These are phyloP conservation scores for Micoletzkya japonica DNA, from an alignment of 2,888 invertebrate species.

Conservation along the genomic window DNA sequence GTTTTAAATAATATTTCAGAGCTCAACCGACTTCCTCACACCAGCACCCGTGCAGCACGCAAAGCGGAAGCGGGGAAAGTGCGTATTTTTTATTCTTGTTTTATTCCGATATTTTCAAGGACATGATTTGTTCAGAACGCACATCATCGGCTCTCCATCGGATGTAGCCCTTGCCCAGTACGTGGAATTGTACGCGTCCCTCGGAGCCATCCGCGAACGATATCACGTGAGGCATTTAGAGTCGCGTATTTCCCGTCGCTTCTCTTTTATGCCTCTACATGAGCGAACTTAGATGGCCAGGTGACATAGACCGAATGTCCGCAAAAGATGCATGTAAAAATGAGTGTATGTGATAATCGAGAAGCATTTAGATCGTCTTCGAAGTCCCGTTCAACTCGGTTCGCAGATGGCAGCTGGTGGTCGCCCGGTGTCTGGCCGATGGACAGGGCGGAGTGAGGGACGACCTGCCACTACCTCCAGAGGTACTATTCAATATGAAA, in stretches of 20 bases:
- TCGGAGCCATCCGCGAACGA: slow-evolving; percentile 56
- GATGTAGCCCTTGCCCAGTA: slow-evolving; percentile 61
- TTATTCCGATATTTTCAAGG: too few relatives aligned
- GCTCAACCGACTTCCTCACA: too few relatives aligned
- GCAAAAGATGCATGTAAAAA: too few relatives aligned
- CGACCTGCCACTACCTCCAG: slow-evolving; percentile 19
- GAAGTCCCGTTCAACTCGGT: slow-evolving; percentile 63
- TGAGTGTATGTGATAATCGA: too few relatives aligned
- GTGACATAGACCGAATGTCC: too few relatives aligned
- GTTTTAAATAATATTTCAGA: too few relatives aligned
- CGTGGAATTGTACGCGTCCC: slow-evolving; percentile 54
- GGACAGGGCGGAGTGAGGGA: slow-evolving; percentile 29
- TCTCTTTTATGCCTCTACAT: background rate
- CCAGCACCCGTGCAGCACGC: too few relatives aligned
- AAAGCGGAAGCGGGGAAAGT: too few relatives aligned
- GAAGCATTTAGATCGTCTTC: slow-evolving; percentile 49
- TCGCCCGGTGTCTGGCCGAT: slow-evolving; percentile 49
- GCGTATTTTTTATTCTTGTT: too few relatives aligned
- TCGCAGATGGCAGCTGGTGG: slow-evolving; percentile 57
- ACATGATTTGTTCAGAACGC: background rate
- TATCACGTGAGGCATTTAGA: slow-evolving; percentile 44
- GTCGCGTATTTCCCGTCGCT: background rate
- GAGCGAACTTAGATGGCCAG: background rate
- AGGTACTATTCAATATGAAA: background rate
- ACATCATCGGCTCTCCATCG: slow-evolving; percentile 43